phyloP scores from a whole-genome alignment of 2,797 vertebrate genomes.

The Alosa sapidissima region DNA sequence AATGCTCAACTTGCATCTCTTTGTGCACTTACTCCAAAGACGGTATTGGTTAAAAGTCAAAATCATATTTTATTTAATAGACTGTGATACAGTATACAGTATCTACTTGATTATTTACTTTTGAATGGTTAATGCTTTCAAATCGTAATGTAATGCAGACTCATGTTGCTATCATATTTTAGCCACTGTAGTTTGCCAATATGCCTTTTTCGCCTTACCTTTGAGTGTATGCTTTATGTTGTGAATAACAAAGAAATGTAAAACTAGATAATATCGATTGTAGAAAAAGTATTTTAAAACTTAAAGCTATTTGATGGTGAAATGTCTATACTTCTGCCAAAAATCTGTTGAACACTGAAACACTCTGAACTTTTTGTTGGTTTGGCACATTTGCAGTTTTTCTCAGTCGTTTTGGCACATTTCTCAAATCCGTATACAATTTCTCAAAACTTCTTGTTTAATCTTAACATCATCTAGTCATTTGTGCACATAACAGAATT shows the following conservation, averaged over 20 bases:
- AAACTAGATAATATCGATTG: not conserved
- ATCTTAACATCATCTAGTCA: not conserved
- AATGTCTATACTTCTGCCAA: conserved; percentile 47
- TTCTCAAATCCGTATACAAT: not conserved
- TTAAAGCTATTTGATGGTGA: not conserved
- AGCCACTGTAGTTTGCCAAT: conserved; percentile 28
- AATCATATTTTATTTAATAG: not conserved
- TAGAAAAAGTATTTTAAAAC: not conserved
- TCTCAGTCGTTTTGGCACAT: not conserved
- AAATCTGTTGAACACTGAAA: conserved; percentile 30
- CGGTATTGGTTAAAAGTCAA: not conserved
- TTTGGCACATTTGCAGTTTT: not conserved
- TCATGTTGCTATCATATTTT: not conserved
- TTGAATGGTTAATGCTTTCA: not conserved
- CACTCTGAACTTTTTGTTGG: not conserved
- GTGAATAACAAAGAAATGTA: not conserved
- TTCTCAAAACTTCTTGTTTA: no score
- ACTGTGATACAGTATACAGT: not conserved
- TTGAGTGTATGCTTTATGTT: conserved; percentile 33
- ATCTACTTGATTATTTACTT: not conserved
- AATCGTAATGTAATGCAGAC: not conserved
- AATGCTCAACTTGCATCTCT: not conserved
- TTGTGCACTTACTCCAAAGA: conserved; percentile 9
- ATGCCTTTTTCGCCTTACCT: conserved; percentile 54
- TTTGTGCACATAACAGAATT: not conserved